Evolutionary conservation across 2,888 invertebrate genomes (phyloP), one percentile per base, ranked within the genome.

Genomic region (Amiota communis): DNA sequence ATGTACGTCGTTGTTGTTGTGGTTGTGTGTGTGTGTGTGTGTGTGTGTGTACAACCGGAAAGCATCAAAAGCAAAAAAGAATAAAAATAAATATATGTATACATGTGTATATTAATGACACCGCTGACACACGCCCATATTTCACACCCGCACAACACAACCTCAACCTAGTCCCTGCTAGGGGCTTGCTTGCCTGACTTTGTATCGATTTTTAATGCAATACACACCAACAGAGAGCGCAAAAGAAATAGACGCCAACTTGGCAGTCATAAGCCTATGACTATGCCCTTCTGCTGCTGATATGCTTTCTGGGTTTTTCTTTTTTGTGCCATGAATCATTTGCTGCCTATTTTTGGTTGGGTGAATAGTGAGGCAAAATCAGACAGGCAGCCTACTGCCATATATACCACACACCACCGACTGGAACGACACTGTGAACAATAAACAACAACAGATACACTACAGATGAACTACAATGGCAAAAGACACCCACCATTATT

Each of bases 131-230:
- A 63, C 63, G 63, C 63, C 63, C 46, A 63, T 46, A n/a, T 63
- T 23, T 46, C 12, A 12, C 63, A 49, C 53, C n/a, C 48, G 48
- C 65, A 65, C 12, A n/a, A 57, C 57, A 36, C 36, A 36, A 36
- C 36, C 36, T 36, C 36, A 36, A 36, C 36, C 36, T 36, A 36
- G 36, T 36, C 36, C 36, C 36, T 6, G 36, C 36, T 36, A 36
- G 36, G 36, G 6, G 36, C 36, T 36, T 36, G 36, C 48, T 12
- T 23, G 23, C 64, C 12, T 20, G 59, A 48, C 23, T 67, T 68
- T 23, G 51, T 53, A 53, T 68, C 47, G 67, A 53, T 68, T 68
- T 68, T 51, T 48, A 65, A 11, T 65, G 65, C 65, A 68, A 9
- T 20, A 17, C 15, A 17, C 59, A 20, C 17, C 36, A 36, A 36